Conservation (phyloP, 2,888 invertebrate genomes). For the Chrysotoxum bicinctum region DNA sequence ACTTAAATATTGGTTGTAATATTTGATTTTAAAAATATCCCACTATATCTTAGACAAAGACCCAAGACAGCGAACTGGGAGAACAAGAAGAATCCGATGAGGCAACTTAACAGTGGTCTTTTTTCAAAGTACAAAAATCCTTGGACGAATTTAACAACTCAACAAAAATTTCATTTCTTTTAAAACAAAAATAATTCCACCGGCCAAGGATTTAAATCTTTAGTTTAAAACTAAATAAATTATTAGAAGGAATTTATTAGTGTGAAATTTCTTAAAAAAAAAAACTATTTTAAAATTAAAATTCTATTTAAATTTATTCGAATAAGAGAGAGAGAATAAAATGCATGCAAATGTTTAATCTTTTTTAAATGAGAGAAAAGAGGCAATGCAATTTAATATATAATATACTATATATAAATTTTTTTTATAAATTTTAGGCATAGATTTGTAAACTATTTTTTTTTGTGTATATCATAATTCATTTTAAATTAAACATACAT, state of each 20-base stretch:
- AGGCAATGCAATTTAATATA: conserved; percentile 68
- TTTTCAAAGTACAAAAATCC: conserved; percentile 24
- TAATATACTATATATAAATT: conserved; percentile 40
- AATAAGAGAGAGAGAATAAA: conserved; percentile 15
- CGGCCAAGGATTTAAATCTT: conserved; percentile 48
- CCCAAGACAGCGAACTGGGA: conserved; percentile 10
- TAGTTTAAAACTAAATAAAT: conserved; percentile 70
- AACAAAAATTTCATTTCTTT: not conserved
- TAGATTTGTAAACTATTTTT: conserved; percentile 37
- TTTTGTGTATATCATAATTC: conserved; percentile 9
- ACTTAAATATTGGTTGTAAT: not conserved
- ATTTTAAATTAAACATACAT: conserved; percentile 47
- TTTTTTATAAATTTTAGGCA: not conserved
- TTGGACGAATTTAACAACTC: conserved; percentile 12
- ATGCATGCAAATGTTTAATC: conserved; percentile 48
- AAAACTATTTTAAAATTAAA: conserved; percentile 17
- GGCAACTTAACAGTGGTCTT: conserved; percentile 47
- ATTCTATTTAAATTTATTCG: conserved; percentile 12
- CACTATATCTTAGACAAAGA: conserved; percentile 39
- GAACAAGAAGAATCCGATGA: conserved; percentile 41
- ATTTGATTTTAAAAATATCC: not conserved
- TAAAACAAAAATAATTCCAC: not conserved
- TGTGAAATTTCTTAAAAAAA: conserved; percentile 48
- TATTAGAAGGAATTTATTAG: conserved; percentile 53
- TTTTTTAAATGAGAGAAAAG: conserved; percentile 30